Evolutionary conservation across 1,140 invertebrate genomes (phyloP), one percentile per base, ranked within the genome.

Genomic region (Proales similis): DNA sequence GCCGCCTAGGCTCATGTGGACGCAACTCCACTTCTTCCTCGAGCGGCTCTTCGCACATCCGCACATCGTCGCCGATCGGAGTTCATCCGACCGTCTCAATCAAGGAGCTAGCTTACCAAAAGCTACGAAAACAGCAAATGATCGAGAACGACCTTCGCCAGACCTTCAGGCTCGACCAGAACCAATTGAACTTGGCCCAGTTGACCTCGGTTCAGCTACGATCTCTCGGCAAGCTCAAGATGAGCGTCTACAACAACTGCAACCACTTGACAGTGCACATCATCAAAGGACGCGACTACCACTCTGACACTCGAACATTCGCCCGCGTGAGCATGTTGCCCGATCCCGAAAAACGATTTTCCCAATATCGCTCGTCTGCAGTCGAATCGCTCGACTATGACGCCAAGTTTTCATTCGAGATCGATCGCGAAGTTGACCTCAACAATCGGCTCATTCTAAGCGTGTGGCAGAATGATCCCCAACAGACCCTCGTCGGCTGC

Each of bases 381-480:
- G 38, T 9, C 51, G 2, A 36, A 26, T 4, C n/a, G 36, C 5
- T n/a, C 45, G 11, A 42, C 14, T 57, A 42, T 17, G 51, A 57
- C 11, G 39, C 51, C 0, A 57, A 57, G 30, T 57, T 57, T 42
- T 57, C 51, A 2, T 57, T 57, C 45, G 51, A 57, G 32, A 20
- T 42, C 12, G 39, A 42, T 26, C 36, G 45, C 17, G 9, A 42
- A 17, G 45, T 27, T 19, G 51, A 57, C 19, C 30, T 42, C 1
- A 57, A 57, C 17, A 36, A 57, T 12, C 22, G 51, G 3, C 39
- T 57, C 30, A 29, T 57, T 1, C 4, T 57, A 7, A 42, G 33
- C 24, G 33, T 57, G 0, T 57, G 51, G 4, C 17, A 22, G 2
- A 36, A 57, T 24, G 11, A 24, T 6, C 39, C 39, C 45, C 33